phyloP scores from a whole-genome alignment of 2,797 vertebrate species.

The Pyrocephalus nanus region DNA sequence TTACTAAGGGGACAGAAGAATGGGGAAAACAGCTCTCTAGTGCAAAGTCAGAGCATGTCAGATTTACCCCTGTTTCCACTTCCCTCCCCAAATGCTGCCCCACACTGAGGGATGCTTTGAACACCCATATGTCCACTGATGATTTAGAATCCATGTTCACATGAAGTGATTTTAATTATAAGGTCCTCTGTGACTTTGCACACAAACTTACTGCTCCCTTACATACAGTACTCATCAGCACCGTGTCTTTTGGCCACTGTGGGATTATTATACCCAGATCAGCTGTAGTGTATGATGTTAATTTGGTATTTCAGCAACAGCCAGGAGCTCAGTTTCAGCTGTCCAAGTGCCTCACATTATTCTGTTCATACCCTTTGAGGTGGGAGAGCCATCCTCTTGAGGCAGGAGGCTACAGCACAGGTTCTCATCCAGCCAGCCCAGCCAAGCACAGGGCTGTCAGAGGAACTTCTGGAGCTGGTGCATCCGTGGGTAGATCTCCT shows the following conservation, averaged over 20 bases:
- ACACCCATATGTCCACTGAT: not conserved
- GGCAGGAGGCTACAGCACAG: not conserved
- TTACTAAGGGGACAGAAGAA: not conserved
- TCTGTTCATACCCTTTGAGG: not conserved
- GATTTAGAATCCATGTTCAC: not conserved
- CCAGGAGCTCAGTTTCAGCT: not conserved
- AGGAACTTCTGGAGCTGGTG: not conserved
- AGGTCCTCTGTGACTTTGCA: not conserved
- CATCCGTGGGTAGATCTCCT: not conserved
- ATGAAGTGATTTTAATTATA: not conserved
- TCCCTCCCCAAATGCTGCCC: not conserved
- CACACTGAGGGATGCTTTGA: not conserved
- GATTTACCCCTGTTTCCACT: not conserved
- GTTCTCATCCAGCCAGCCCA: accelerated
- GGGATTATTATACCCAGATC: not conserved
- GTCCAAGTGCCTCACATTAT: not conserved
- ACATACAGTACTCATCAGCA: not conserved
- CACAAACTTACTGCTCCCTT: not conserved
- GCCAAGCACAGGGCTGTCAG: not conserved
- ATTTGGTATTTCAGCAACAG: not conserved
- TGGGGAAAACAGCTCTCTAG: not conserved
- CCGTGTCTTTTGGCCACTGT: not conserved
- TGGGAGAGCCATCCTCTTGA: not conserved
- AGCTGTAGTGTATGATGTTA: not conserved
- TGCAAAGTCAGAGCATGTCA: not conserved